Percentiles rank a stretch among this genome's conserved stretches.
Conservation (phyloP, 53 echinoderm and acorn worm species). For the Patiria pectinifera region DNA sequence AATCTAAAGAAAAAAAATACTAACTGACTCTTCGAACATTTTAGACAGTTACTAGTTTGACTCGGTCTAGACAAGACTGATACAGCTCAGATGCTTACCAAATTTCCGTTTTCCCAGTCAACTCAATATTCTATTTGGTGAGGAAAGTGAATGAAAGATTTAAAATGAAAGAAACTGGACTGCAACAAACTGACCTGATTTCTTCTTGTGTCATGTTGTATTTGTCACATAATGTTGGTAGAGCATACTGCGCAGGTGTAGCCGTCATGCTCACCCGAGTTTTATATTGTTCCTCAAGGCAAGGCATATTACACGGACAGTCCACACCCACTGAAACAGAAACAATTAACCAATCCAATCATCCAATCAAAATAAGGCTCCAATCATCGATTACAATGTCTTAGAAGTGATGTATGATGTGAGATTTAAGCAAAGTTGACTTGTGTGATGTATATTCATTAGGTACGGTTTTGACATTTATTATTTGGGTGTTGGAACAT, state of each 20-base stretch:
- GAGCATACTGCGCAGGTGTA: neutral
- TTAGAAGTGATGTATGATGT: too few relatives aligned
- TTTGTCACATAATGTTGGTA: neutral
- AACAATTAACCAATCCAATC: neutral
- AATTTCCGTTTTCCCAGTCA: too few relatives aligned
- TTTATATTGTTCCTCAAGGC: neutral
- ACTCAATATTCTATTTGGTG: neutral
- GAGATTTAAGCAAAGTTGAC: too few relatives aligned
- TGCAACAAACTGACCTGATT: slow-evolving; percentile 11
- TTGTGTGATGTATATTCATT: too few relatives aligned
- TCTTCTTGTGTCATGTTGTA: slow-evolving; percentile 8
- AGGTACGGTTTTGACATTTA: too few relatives aligned
- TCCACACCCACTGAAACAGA: neutral
- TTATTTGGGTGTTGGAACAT: too few relatives aligned
- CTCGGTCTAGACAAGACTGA: too few relatives aligned
- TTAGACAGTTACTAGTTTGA: too few relatives aligned
- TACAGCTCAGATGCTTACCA: too few relatives aligned
- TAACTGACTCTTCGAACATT: too few relatives aligned
- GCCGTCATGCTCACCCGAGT: neutral
- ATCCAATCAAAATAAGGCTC: neutral
- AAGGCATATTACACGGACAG: neutral
- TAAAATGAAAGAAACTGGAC: neutral
- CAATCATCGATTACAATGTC: neutral
- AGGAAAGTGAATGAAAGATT: neutral
- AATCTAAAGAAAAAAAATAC: too few relatives aligned